Conservation (phyloP, 2,888 invertebrate genomes). For the Dysmachus trigonus region DNA sequence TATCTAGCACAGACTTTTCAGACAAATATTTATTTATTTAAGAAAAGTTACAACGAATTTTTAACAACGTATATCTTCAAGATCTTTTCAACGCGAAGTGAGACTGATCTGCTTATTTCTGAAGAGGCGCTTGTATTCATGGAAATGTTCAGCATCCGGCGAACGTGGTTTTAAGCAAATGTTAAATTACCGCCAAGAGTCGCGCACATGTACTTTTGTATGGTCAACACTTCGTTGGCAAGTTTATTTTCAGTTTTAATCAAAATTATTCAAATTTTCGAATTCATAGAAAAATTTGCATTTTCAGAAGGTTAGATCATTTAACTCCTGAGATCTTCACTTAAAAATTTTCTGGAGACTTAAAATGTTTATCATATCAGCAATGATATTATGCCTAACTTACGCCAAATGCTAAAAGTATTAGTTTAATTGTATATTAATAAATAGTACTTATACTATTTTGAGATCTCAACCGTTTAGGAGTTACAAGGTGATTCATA, state of each 20-base stretch:
- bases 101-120: neutral
- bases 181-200: neutral
- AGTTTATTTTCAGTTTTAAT: neutral
- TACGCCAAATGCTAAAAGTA: too few relatives aligned
- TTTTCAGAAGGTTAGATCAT: neutral
- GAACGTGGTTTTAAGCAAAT: neutral
- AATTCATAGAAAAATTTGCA: neutral
- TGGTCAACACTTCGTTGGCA: neutral
- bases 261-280: neutral
- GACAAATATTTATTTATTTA: too few relatives aligned
- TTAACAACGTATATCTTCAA: neutral
- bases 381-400: too few relatives aligned
- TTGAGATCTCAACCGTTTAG: too few relatives aligned
- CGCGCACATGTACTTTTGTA: neutral
- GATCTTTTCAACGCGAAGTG: neutral
- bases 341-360: neutral
- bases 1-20: too few relatives aligned
- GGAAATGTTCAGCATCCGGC: neutral
- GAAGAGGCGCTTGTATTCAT: neutral
- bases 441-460: too few relatives aligned
- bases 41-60: too few relatives aligned
- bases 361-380: too few relatives aligned
- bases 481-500: too few relatives aligned
- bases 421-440: too few relatives aligned
- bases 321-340: neutral